Percentiles rank a stretch among this genome's conserved stretches.
These are phyloP conservation scores for Tokudaia tokunoshimensis DNA, from an alignment of 2,797 vertebrate genomes.

Conservation along the genomic window DNA sequence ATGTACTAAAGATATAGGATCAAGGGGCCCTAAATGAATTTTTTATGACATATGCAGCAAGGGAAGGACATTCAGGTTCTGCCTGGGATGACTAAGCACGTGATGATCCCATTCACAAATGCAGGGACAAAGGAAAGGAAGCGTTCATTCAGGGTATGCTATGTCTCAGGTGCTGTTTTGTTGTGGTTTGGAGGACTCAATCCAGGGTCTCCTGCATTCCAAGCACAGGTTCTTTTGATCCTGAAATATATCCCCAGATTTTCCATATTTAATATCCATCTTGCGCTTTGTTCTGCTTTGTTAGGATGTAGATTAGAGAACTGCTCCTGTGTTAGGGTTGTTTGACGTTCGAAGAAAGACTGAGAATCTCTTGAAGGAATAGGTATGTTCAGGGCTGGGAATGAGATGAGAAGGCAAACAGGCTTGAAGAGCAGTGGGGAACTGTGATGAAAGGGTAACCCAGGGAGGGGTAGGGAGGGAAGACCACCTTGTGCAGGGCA, in stretches of 20 bases:
- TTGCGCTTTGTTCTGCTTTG: background rate
- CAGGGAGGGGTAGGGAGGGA: background rate
- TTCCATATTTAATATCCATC: background rate
- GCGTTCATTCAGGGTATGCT: background rate
- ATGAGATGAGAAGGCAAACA: background rate
- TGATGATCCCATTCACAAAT: background rate
- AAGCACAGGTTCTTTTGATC: background rate
- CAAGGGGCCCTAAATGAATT: background rate
- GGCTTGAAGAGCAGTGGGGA: background rate
- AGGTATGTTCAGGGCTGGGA: background rate
- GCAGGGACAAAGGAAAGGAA: background rate
- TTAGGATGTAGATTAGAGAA: background rate
- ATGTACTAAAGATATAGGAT: background rate
- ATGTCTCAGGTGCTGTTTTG: background rate
- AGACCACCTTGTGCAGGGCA: background rate
- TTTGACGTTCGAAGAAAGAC: background rate
- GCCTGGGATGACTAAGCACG: background rate
- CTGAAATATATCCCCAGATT: background rate
- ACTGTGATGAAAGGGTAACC: background rate
- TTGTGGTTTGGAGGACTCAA: background rate
- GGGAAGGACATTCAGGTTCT: background rate
- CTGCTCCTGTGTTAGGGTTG: accelerated
- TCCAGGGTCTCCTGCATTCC: background rate
- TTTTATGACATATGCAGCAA: background rate
- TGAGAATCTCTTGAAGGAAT: background rate